phyloP scores from a whole-genome alignment of 2,113 vertebrate species.

The Cervus canadensis region DNA sequence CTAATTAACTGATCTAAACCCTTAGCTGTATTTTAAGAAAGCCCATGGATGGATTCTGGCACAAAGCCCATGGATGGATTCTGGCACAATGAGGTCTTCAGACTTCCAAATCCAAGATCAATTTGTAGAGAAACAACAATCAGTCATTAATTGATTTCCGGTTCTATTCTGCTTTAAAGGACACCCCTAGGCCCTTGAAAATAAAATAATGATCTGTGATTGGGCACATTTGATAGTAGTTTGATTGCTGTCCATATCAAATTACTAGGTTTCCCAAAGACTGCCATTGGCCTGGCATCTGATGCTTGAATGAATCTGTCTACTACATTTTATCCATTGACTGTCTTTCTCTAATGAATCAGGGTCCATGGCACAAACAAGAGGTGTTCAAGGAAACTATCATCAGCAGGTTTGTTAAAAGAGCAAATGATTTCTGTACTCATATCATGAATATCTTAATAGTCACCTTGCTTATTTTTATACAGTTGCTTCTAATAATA shows the following conservation, averaged over 20 bases:
- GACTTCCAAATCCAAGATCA: slow-evolving; percentile 71
- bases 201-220: slow-evolving; percentile 28
- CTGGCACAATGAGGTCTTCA: slow-evolving; percentile 58
- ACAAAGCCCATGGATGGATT: slow-evolving; percentile 47
- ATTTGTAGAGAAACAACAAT: slow-evolving; percentile 73
- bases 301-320: neutral
- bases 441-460: neutral
- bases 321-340: neutral
- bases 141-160: slow-evolving; percentile 77
- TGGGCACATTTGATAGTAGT: neutral
- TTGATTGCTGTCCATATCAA: neutral
- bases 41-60: slow-evolving; percentile 50
- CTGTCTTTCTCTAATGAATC: neutral
- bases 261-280: neutral
- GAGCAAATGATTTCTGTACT: neutral
- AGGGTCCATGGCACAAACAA: neutral
- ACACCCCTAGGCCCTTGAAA: slow-evolving; percentile 26
- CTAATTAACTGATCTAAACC: slow-evolving; percentile 47
- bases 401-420: neutral
- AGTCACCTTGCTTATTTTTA: neutral
- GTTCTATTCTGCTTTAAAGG: slow-evolving; percentile 67
- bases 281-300: neutral
- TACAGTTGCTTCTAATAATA: neutral
- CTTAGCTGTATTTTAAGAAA: slow-evolving; percentile 58
- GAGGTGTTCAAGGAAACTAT: neutral